Conservation (phyloP, 2,113 vertebrate genomes). For the Rhabdomys dilectus region DNA sequence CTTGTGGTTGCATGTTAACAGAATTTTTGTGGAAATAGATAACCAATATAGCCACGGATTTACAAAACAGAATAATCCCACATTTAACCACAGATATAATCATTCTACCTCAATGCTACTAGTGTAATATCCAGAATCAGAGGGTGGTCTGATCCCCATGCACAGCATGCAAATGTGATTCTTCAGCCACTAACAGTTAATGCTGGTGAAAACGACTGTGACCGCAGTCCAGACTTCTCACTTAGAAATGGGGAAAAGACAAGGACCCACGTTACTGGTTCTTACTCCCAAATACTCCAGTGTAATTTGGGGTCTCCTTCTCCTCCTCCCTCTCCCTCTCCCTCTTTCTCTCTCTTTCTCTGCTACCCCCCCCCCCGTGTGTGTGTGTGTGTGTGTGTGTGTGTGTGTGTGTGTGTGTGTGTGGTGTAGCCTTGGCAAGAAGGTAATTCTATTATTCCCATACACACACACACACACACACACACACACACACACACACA, state of each 20-base stretch:
- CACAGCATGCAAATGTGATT: conserved; percentile 20
- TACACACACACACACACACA: no score
- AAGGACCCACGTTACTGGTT: conserved; percentile 5
- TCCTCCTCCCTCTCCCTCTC: not conserved
- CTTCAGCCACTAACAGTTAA: conserved; percentile 57
- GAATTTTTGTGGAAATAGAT: conserved; percentile 74
- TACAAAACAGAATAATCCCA: conserved; percentile 63
- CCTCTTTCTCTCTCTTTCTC: not conserved
- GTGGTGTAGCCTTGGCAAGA: not conserved
- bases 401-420: no score
- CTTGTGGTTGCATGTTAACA: conserved; percentile 72
- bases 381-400: not conserved
- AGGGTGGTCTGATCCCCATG: not conserved
- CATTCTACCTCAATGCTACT: conserved; percentile 20
- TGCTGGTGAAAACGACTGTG: conserved; percentile 41
- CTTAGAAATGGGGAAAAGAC: not conserved
- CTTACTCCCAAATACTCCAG: not conserved
- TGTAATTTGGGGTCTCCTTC: conserved; percentile 10
- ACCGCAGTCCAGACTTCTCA: not conserved
- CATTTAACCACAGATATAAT: conserved; percentile 57
- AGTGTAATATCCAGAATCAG: not conserved
- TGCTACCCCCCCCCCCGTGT: no score
- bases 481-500: not conserved
- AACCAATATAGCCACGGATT: conserved; percentile 54
- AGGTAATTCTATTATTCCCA: not conserved